Evolutionary conservation across 64 coral and sea anemone species (phyloP), one percentile per base, ranked within the genome.

Genomic region (Cladopsammia gracilis): DNA sequence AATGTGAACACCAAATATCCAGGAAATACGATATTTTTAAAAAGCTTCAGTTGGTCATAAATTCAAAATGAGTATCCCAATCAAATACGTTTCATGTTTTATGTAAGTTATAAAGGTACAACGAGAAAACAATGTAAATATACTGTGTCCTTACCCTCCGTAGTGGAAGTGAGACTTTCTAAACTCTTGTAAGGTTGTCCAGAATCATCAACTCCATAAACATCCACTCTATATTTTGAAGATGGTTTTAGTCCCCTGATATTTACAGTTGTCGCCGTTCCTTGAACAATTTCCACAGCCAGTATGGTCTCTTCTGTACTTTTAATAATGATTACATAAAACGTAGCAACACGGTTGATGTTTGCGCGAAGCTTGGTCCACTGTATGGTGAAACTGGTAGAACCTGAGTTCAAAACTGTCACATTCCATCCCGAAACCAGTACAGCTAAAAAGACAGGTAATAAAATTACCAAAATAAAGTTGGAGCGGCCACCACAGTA

Each of bases 101-200:
- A 0, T 54, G 53, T 12, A 56, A 10, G 53, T 56, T 10, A 5
- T 12, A 56, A 3, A 34, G 34, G 34, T 11, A 56, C n/a, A n/a
- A n/a, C 0, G 7, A 56, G 53, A 56, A 56, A 6, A 12, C 53
- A 56, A 56, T 56, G 53, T 12, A 56, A 56, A 12, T 74, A 13
- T 74, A 48, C 5, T 74, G 4, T 10, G n/a, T 71, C 7, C 68
- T 6, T 74, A 74, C 71, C 45, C 13, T 74, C 15, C 0, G 9
- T 48, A 48, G 71, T 74, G 15, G 71, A 16, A 48, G 44, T 20
- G 15, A 19, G 0, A 48, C 10, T 74, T 48, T 74, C 71, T 0
- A 46, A 19, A 18, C 42, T 74, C 44, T 74, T 74, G 71, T 74
- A 74, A 10, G 71, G 42, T 74, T 74, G 71, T 16, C 71, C 71